These are phyloP conservation scores for Nezara viridula DNA, from an alignment of 2,888 invertebrate species.

Conservation along the genomic window DNA sequence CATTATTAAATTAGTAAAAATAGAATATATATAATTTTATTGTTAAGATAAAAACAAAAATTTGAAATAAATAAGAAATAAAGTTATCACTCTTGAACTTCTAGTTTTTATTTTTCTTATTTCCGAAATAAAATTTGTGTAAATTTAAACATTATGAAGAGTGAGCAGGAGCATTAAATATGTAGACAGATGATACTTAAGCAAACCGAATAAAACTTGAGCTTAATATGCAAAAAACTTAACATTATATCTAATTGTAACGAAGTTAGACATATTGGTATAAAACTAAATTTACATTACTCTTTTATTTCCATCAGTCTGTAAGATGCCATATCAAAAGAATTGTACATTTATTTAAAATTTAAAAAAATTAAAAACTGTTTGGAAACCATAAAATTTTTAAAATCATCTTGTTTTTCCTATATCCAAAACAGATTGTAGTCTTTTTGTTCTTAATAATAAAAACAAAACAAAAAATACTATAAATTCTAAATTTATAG, in stretches of 20 bases:
- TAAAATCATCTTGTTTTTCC: neutral
- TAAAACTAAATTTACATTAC: slow-evolving; percentile 22
- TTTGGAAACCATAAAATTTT: neutral
- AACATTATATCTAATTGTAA: slow-evolving; percentile 8
- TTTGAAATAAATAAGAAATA: neutral
- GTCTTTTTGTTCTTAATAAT: neutral
- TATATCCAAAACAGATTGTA: neutral
- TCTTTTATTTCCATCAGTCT: slow-evolving; percentile 42
- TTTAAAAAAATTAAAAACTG: neutral
- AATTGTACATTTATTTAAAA: neutral
- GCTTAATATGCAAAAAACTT: neutral
- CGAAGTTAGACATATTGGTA: neutral
- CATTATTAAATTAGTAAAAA: slow-evolving; percentile 1
- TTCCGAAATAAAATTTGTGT: neutral
- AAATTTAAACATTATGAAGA: neutral
- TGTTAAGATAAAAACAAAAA: neutral
- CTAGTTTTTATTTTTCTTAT: neutral
- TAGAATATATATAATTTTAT: slow-evolving; percentile 4
- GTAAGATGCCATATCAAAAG: slow-evolving; percentile 14
- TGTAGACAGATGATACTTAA: neutral
- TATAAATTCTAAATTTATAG: slow-evolving; percentile 26
- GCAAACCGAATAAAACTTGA: slow-evolving; percentile 20
- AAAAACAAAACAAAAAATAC: neutral
- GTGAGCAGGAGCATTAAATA: neutral
- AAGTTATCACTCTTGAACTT: neutral